Base-by-base conservation (phyloP, 2,888 invertebrate species). In the Selenia dentaria region DNA sequence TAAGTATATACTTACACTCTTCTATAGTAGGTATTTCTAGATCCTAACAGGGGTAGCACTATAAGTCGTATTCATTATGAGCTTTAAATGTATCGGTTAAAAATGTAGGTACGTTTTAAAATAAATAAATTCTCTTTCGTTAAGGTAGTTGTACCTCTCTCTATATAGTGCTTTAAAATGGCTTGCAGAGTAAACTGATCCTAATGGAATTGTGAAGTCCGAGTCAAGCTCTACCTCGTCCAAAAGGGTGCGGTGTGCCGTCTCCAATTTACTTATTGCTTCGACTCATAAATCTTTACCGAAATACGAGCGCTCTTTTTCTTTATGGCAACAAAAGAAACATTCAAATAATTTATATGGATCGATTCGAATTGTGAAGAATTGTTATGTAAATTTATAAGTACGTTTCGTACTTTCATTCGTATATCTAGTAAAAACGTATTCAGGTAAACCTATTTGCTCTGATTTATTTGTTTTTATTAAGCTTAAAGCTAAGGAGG, bases 241-340 rank as follows among this genome's bases (percentile, higher is more conserved):
- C 14, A 46, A 46, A 46, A 43, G 49, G 49, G 51, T 51, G 54
- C 49, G 49, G 48, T 38, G 44, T 24, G 12, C 3, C 4, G 2
- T 12, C 14, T 28, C 32, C 38, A 51, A 51, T 48, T 42, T 48
- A 39, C 41, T 34, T 33, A 47, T 44, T 29, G 35, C 33, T 33
- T 18, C 12, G 14, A 22, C 20, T 18, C 37, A 25, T 41, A 41
- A 44, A 48, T 35, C 20, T 40, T 18, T 29, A 6, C 11, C 20
- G 2, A n/a, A 29, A 41, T 9, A 14, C 13, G 11, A 14, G 35
- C 20, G 14, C 14, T 6, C 2, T 12, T 32, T 40, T 35, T 41
- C n/a, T n/a, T 22, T 6, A 12, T 42, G 41, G 47, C 47, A 33
- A 48, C 18, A 41, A 32, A 14, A 22, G 5, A 6, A 6, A 8